A percentile compares a stretch with the other conserved stretches of the same genome.
phyloP scores from a whole-genome alignment of 2,113 vertebrate species.

The Phalacrocorax carbo region DNA sequence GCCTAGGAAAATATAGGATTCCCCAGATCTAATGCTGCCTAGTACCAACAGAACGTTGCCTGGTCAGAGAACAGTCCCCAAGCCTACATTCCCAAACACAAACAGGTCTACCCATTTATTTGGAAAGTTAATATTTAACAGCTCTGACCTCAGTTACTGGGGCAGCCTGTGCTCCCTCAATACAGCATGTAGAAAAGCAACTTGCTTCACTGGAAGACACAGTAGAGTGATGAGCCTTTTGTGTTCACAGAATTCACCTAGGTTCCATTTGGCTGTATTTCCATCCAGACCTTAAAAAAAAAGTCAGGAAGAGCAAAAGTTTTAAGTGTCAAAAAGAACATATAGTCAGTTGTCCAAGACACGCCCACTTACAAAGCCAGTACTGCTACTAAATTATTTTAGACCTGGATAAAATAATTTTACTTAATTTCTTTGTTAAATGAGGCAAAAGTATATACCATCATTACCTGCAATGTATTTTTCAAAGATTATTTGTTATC shows the following conservation, averaged over 20 bases:
- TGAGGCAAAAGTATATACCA: background rate
- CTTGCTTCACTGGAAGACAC: background rate
- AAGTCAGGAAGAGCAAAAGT: background rate
- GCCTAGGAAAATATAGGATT: background rate
- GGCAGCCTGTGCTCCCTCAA: background rate
- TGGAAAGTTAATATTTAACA: slow-evolving; percentile 16
- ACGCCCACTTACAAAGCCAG: background rate
- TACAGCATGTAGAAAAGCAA: background rate
- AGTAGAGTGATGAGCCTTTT: background rate
- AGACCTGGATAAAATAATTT: background rate
- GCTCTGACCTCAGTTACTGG: background rate
- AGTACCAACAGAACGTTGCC: background rate
- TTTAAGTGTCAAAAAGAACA: background rate
- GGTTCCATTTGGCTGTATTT: background rate
- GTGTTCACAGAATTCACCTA: background rate
- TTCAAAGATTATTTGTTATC: background rate
- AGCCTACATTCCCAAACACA: background rate
- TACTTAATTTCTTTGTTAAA: background rate
- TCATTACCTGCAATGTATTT: background rate
- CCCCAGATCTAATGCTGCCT: background rate
- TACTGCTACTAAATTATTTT: background rate
- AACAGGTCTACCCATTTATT: background rate
- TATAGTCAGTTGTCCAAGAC: background rate
- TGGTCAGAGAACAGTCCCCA: background rate
- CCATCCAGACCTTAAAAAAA: background rate